These are phyloP conservation scores for Pristionchus entomophagus DNA, from an alignment of 2,888 invertebrate genomes.

Conservation along the genomic window DNA sequence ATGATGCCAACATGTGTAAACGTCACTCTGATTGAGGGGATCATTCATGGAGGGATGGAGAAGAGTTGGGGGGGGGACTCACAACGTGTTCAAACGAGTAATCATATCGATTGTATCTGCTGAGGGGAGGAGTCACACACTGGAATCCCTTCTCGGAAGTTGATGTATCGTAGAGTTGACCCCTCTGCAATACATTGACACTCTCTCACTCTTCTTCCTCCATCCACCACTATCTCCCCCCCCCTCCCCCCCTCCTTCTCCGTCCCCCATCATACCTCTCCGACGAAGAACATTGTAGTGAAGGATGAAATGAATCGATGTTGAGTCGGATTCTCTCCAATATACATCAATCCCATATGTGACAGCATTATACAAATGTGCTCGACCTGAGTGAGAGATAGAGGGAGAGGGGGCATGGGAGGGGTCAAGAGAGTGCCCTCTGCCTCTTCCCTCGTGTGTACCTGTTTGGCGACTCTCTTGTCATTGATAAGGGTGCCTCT, in stretches of 20 bases:
- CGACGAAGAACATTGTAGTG: constrained; percentile 27
- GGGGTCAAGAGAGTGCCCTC: not conserved
- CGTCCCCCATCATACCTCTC: no score
- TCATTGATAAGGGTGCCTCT: constrained; percentile 47
- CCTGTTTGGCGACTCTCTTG: constrained; percentile 33
- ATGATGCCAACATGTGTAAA: constrained; percentile 68
- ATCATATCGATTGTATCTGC: constrained; percentile 57
- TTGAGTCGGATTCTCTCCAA: constrained; percentile 3
- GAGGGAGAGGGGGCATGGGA: no score
- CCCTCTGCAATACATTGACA: no score
- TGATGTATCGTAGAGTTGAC: constrained; percentile 63
- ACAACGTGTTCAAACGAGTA: constrained; percentile 27
- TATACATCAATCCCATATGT: constrained; percentile 41
- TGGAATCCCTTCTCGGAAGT: constrained; percentile 64
- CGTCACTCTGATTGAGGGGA: constrained; percentile 52
- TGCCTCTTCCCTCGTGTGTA: no score
- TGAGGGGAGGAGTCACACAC: constrained; percentile 58
- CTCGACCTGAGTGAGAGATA: constrained; percentile 17
- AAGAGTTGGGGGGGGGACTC: no score
- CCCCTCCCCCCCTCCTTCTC: no score
- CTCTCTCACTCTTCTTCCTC: no score
- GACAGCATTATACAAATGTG: constrained; percentile 28
- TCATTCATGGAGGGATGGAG: no score
- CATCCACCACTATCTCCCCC: no score
- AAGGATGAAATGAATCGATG: constrained; percentile 13